Evolutionary conservation across 2,888 invertebrate genomes (phyloP), one percentile per base, ranked within the genome.

Genomic region (Epistrophe eligans): DNA sequence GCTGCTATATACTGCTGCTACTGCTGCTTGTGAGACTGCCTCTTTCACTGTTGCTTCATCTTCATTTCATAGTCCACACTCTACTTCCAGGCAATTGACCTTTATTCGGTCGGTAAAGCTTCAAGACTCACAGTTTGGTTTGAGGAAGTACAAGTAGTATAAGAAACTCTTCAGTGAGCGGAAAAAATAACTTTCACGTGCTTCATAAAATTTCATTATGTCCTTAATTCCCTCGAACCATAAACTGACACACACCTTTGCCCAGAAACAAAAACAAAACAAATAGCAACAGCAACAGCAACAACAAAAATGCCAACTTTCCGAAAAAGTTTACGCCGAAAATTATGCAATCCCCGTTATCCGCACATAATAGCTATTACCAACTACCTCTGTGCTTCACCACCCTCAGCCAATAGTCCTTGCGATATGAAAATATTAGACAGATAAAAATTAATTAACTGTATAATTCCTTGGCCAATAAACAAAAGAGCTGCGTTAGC

Each of bases 391-490:
- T 38, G 38, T 15, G n/a, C 17, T 11, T 32, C 58, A 11, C 58
- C 17, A 17, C 19, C 28, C 15, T 13, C 8, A 60, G 32, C 66
- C 71, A 87, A 87, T 87, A 76, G 83, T 82, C 83, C 83, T 83
- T 82, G 83, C 79, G 83, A 87, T 87, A 87, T 87, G 83, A 87
- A 83, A 87, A 83, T 87, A 83, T 87, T 87, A 87, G 87, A 66
- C 82, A 83, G 82, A 87, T 87, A 87, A 87, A 87, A 87, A 87
- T 87, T 87, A 87, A 87, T 87, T 87, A 87, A 87, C 87, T 87
- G 87, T 87, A 79, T 87, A 87, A 87, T 87, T 83, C 87, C 38
- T 79, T 55, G 76, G 72, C 66, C 79, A 83, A 87, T 87, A 87
- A 87, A 87, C 87, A 87, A 87, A 76, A 79, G 85, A 77, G 60